Base-by-base conservation (phyloP, 2,888 invertebrate genomes). In the Archaeoteleia sp. region DNA sequence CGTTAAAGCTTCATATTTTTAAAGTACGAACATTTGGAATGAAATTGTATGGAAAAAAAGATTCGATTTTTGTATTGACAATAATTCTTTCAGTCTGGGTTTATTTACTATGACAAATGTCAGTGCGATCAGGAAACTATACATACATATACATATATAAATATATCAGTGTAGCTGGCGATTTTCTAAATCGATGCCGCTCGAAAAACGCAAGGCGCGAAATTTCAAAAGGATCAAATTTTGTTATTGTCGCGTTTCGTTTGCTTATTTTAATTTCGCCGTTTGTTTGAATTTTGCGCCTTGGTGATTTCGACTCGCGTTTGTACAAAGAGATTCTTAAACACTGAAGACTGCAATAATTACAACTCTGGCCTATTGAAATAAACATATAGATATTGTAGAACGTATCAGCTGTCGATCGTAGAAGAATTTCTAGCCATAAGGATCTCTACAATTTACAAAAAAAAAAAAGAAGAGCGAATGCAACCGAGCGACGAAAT, bases 341-440 rank as follows among this genome's bases (percentile, higher is more conserved):
- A 76, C 75, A 77, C 74, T 80, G 76, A 80, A 82, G 81, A 82
- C 82, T 82, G 82, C 80, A 81, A 81, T 79, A 79, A 81, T 77
- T 75, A 77, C 74, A 78, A 81, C 78, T 78, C 80, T 82, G 81
- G 82, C 82, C 82, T 82, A 82, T 75, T 75, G 71, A 73, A 73
- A 69, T 73, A 70, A 72, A 72, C 65, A 65, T 70, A 70, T 70
- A 71, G 65, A 67, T 69, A 71, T 62, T 69, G 60, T 68, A 67
- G 42, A 61, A 63, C 63, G 67, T 61, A 61, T 67, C 67, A 67
- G 43, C 54, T 58, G 40, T 62, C 57, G 58, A 32, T 61, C 45
- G 20, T 62, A 61, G 58, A 54, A 45, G 37, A 53, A 49, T 25
- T 60, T 49, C 46, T 54, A n/a, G n/a, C n/a, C n/a, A n/a, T n/a